These are phyloP conservation scores for Marronus borbonicus DNA, from an alignment of 2,888 invertebrate genomes.

Conservation along the genomic window DNA sequence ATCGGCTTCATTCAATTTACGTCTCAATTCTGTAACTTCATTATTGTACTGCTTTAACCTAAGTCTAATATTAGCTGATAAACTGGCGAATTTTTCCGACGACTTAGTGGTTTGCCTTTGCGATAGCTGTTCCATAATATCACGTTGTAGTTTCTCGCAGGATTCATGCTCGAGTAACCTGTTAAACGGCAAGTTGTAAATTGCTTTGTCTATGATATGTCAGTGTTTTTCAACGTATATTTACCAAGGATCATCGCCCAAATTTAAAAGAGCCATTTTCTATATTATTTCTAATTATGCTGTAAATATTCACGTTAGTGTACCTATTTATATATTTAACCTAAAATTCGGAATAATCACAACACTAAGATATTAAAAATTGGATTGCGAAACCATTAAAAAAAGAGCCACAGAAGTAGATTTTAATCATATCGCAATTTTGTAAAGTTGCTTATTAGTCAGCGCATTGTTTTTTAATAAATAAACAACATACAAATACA, in stretches of 20 bases:
- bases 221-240: slow-evolving; percentile 47
- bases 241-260: slow-evolving; percentile 72
- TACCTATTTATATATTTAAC: background rate
- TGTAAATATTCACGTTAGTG: background rate
- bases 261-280: slow-evolving; percentile 69
- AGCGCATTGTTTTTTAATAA: too few relatives aligned
- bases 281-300: slow-evolving; percentile 2
- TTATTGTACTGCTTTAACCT: slow-evolving; percentile 76
- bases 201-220: background rate
- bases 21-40: slow-evolving; percentile 75
- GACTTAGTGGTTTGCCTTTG: slow-evolving; percentile 72
- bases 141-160: slow-evolving; percentile 77
- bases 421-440: too few relatives aligned
- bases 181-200: slow-evolving; percentile 25
- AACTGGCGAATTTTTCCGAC: slow-evolving; percentile 74
- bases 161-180: slow-evolving; percentile 80
- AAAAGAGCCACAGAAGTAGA: too few relatives aligned
- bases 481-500: too few relatives aligned
- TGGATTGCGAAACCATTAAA: too few relatives aligned
- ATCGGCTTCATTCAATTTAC: slow-evolving; percentile 73
- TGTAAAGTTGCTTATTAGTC: too few relatives aligned
- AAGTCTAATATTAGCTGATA: slow-evolving; percentile 75
- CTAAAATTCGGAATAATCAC: background rate
- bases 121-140: slow-evolving; percentile 77
- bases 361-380: background rate